Evolutionary conservation across 2,797 vertebrate genomes (phyloP), one percentile per base, ranked within the genome.

Genomic region (Brotula barbata): DNA sequence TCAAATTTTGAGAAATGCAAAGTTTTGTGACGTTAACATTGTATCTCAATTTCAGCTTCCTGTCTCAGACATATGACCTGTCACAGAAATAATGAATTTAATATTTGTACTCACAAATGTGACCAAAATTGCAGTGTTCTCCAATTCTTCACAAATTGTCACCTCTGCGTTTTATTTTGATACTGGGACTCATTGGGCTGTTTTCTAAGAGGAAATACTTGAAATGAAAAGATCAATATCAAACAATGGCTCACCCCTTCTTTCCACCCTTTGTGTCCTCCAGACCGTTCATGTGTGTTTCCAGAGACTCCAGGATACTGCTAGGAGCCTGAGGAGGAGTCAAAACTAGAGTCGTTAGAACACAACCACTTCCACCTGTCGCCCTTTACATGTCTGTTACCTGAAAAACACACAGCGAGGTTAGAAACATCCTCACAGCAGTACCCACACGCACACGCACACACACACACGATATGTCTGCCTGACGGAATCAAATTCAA

Each of bases 251-350:
- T 80, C 75, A 89, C 87, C 89, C 89, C 69, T 89, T 89, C 85
- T 89, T 89, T 70, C 87, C 87, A 7, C 94, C 91, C 87, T 99
- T 99, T 84, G 93, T 92, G 69, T 96, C 96, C 89, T 99, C 97
- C 89, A 99, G 89, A 37, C 93, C 95, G 59, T 98, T 99, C 93
- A 99, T 93, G 90, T 99, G 97, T 68, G 98, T 95, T 87, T 99
- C 97, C 85, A 99, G 93, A 66, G 96, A 97, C 89, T 99, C 97
- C 92, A 99, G 92, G 83, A 99, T 96, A 89, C 97, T 99, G 93
- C 94, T 98, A 79, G 97, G 97, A 85, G 97, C 96, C 97, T 99
- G 87, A 78, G 55, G 43, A 54, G 57, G 47, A 70, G 45, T 39
- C 5, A 25, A 37, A 80, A 71, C 23, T n/a, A n/a, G 5, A 54